phyloP scores from a whole-genome alignment of 1,140 invertebrate species.

The Dreissena polymorpha region DNA sequence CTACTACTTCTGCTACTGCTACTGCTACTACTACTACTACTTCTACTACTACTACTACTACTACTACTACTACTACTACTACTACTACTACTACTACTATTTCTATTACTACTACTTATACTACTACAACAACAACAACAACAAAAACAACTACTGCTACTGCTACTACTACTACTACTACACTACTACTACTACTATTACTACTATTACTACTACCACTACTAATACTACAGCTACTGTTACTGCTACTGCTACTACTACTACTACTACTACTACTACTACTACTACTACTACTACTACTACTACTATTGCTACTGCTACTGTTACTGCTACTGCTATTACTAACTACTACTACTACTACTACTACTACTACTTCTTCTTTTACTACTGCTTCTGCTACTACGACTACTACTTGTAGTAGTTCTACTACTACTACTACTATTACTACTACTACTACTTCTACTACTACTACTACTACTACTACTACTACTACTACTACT shows the following conservation, averaged over 20 bases:
- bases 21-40: constrained; percentile 22
- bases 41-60: constrained; percentile 25
- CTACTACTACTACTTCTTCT: constrained; percentile 19
- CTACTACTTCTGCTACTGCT: constrained; percentile 9
- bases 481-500: constrained; percentile 23
- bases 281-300: constrained; percentile 28
- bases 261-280: constrained; percentile 23
- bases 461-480: constrained; percentile 28
- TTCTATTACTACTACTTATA: not conserved
- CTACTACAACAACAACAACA: not conserved
- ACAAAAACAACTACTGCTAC: constrained; percentile 5
- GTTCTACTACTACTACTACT: constrained; percentile 12
- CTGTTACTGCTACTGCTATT: constrained; percentile 13
- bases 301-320: constrained; percentile 21
- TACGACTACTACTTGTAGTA: constrained; percentile 15
- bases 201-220: constrained; percentile 10
- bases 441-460: constrained; percentile 9
- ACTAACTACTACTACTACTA: constrained; percentile 28
- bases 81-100: constrained; percentile 11
- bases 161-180: not conserved
- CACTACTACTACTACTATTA: not conserved
- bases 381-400: constrained; percentile 14
- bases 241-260: constrained; percentile 19
- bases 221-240: constrained; percentile 8
- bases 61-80: constrained; percentile 20